Evolutionary conservation across 1,140 invertebrate genomes (phyloP), one percentile per base, ranked within the genome.

Genomic region (Drosophila ogumai): DNA sequence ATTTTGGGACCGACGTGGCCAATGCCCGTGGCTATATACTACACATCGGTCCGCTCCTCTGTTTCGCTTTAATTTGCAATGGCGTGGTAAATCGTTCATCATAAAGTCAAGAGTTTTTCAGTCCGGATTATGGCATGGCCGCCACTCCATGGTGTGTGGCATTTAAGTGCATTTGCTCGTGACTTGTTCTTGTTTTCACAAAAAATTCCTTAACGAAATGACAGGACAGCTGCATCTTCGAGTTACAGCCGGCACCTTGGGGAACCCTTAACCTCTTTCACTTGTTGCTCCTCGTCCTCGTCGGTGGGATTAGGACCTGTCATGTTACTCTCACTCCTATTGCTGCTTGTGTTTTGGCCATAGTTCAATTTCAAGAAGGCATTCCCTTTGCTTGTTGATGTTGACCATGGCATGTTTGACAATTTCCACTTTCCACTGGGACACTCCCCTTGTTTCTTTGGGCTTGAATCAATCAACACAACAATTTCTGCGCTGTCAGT

Each of bases 61-160:
- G 61, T 77, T 77, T 78, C 52, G 66, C 75, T 78, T 78, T 78
- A 78, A 78, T 78, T 78, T 69, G 75, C 52, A 71, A 78, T 78
- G 75, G 75, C 75, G 75, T 78, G 75, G 75, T 64, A 78, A 78
- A 78, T 78, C 75, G 75, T 78, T 78, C 75, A 78, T 78, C 75
- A 78, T 78, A 78, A 78, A 78, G 75, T 78, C 75, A 78, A 78
- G 75, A 78, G 75, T 71, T 71, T 78, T 78, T 78, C 75, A 63
- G 47, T 31, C 44, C 46, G 75, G 75, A 78, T 78, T 78, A 71
- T 77, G 75, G 40, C 40, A 40, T 43, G 36, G 61, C 32, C 15
- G 25, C 25, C 46, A 50, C 47, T 9, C 13, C 43, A 17, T 17
- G 6, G 32, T 13, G 15, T n/a, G 17, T 28, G 36, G 65, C 36